Evolutionary conservation across 1,140 invertebrate genomes (phyloP), one percentile per base, ranked within the genome.

Genomic region (Thaumetopoea pityocampa): DNA sequence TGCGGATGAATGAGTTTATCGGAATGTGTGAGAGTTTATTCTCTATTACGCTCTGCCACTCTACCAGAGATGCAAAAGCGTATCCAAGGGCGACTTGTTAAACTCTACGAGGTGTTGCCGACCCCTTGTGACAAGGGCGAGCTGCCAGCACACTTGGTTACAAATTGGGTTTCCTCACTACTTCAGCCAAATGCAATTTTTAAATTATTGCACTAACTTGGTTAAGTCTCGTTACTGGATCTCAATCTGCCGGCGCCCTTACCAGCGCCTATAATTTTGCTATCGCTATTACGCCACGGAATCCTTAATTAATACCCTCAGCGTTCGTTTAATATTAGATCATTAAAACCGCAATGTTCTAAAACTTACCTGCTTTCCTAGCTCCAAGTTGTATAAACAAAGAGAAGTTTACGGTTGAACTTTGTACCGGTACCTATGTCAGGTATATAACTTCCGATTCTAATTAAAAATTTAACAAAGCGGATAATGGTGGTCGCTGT

Each of bases 271-370:
- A 55, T 43, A 66, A 64, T 66, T 54, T 58, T 22, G 34, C 50
- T 61, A 67, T 67, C 54, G 60, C 51, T 64, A 64, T 70, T 69
- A 58, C 62, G 61, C 62, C 38, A 61, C 51, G 42, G 66, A 72
- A 79, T 78, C 64, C 61, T 62, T 83, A 83, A 83, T 83, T 77
- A 83, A 79, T 74, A 79, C 71, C 69, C 58, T 54, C 60, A 55
- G 51, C 64, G 69, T 78, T 72, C 76, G 62, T 80, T 67, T 79
- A 79, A 83, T 83, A 80, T 80, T 80, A 79, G 72, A 83, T 80
- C 76, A 83, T 79, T 80, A 79, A 78, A 80, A 65, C 76, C 79
- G 58, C 74, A 76, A 76, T 78, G 79, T 80, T 73, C 61, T 60
- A 69, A 73, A 80, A 79, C 76, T 80, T 80, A 69, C 63, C 70